Conservation (phyloP, 2,113 vertebrate genomes). For the Myodes glareolus region DNA sequence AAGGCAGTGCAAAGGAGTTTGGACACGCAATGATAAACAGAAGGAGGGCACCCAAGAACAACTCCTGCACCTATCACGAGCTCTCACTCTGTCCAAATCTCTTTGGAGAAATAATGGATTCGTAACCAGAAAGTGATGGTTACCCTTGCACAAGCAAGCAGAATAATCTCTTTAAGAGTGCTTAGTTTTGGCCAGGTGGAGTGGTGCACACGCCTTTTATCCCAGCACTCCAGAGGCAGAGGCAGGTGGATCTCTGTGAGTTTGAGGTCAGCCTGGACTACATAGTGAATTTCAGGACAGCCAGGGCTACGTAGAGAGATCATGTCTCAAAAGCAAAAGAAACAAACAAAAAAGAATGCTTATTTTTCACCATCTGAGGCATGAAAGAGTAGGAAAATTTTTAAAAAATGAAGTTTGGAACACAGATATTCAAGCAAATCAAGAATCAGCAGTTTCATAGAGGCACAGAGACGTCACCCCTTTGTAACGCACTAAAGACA, state of each 20-base stretch:
- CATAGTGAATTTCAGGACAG: neutral
- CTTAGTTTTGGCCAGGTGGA: neutral
- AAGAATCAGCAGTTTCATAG: neutral
- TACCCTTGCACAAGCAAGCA: neutral
- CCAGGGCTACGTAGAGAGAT: too few relatives aligned
- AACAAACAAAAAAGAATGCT: neutral
- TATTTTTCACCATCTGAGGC: neutral
- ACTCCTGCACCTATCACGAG: neutral
- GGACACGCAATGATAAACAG: neutral
- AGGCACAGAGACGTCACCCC: accelerated
- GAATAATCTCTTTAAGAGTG: neutral
- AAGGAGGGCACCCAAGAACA: neutral
- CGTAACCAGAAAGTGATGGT: neutral
- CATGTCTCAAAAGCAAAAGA: neutral
- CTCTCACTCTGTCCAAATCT: neutral
- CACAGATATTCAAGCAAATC: neutral
- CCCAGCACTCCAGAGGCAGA: too few relatives aligned
- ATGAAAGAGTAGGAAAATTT: neutral
- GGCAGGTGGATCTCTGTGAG: neutral
- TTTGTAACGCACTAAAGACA: neutral
- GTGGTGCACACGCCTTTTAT: neutral
- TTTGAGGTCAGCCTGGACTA: neutral
- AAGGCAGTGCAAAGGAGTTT: neutral
- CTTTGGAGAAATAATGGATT: neutral
- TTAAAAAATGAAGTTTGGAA: neutral